These are phyloP conservation scores for Liasis olivaceus DNA, from an alignment of 2,797 vertebrate genomes.

Conservation along the genomic window DNA sequence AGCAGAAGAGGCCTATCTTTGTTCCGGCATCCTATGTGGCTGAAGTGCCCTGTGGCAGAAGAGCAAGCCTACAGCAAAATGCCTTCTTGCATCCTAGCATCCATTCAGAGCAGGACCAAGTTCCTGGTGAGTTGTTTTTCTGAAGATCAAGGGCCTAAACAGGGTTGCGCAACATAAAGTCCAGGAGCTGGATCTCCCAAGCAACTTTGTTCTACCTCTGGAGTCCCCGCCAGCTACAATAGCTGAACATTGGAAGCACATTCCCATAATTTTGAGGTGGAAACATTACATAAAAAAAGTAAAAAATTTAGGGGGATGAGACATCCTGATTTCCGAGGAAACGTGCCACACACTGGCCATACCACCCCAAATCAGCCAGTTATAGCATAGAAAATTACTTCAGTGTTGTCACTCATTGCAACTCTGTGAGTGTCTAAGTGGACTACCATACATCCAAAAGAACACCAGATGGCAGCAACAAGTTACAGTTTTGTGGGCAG, in stretches of 20 bases:
- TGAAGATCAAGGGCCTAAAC: not conserved
- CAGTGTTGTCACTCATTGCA: not conserved
- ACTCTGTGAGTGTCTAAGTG: not conserved
- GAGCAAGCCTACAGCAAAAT: not conserved
- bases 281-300: not conserved
- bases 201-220: not conserved
- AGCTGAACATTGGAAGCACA: not conserved
- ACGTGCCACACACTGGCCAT: not conserved
- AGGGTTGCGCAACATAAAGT: not conserved
- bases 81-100: not conserved
- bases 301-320: not conserved
- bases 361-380: not conserved
- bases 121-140: not conserved
- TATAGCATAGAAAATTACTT: not conserved
- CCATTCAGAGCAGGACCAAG: not conserved
- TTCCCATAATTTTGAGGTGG: not conserved
- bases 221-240: not conserved
- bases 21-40: slow-evolving; percentile 87
- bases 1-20: slow-evolving; percentile 82
- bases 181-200: not conserved
- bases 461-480: not conserved
- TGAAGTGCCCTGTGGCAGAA: slow-evolving; percentile 71
- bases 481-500: not conserved
- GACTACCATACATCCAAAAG: not conserved
- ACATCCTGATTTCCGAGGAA: not conserved